phyloP scores from a whole-genome alignment of 1,140 invertebrate species.

The Fopius arisanus region DNA sequence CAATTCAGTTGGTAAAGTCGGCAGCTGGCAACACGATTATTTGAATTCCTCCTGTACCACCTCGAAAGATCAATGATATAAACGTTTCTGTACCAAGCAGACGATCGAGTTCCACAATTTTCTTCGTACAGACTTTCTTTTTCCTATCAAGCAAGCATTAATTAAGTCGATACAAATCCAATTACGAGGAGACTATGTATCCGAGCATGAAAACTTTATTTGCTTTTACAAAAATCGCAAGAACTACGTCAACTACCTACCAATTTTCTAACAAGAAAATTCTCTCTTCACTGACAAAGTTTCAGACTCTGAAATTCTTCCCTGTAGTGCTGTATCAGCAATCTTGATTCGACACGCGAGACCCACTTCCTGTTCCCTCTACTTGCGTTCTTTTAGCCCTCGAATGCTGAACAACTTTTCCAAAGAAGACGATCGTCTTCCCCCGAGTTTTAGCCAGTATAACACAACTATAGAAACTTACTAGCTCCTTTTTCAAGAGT shows the following conservation, averaged over 20 bases:
- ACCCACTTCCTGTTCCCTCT: neutral
- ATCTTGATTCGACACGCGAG: conserved; percentile 12
- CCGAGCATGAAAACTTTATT: neutral
- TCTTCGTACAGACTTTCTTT: neutral
- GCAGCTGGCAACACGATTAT: too few relatives aligned
- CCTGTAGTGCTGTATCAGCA: neutral
- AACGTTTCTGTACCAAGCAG: neutral
- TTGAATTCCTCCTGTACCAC: too few relatives aligned
- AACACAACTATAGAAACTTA: conserved; percentile 24
- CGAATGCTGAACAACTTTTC: neutral
- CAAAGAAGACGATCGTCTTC: neutral
- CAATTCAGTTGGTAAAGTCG: too few relatives aligned
- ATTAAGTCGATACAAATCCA: neutral
- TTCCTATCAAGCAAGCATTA: neutral
- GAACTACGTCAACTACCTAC: neutral
- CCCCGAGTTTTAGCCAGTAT: conserved; percentile 9
- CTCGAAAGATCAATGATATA: too few relatives aligned
- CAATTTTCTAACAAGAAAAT: neutral
- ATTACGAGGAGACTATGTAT: neutral
- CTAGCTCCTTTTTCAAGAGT: neutral
- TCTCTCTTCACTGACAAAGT: neutral
- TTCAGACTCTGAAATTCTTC: neutral
- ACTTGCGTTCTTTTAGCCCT: neutral
- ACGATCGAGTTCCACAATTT: neutral
- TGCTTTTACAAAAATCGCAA: neutral